Conservation (phyloP, 1,140 invertebrate genomes). For the Limonius californicus region DNA sequence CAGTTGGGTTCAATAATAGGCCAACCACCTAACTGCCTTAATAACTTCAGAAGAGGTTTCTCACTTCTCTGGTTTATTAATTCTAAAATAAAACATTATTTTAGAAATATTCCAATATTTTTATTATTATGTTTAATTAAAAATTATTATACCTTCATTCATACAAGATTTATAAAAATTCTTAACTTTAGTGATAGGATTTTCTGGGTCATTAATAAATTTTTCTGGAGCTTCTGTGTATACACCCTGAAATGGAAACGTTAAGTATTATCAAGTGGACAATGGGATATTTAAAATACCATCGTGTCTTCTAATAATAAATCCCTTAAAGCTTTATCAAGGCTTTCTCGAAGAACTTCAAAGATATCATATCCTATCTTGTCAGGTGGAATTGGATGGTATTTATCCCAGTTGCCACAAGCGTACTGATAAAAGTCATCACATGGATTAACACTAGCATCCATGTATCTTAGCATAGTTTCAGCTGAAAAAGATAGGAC, state of each 20-base stretch:
- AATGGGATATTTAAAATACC: too few relatives aligned
- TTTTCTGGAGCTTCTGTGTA: too few relatives aligned
- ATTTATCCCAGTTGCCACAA: constrained; percentile 81
- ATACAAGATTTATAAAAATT: constrained; percentile 81
- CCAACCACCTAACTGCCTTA: constrained; percentile 79
- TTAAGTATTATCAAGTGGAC: too few relatives aligned
- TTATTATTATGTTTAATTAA: too few relatives aligned
- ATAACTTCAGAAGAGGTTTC: constrained; percentile 65
- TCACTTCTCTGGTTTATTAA: constrained; percentile 65
- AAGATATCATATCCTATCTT: constrained; percentile 78
- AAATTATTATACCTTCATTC: constrained; percentile 58
- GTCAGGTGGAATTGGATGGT: constrained; percentile 81
- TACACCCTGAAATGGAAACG: too few relatives aligned
- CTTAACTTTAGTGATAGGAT: constrained; percentile 71
- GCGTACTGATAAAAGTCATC: constrained; percentile 88
- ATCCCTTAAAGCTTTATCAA: constrained; percentile 65
- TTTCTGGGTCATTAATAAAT: neutral
- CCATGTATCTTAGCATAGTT: constrained; percentile 73
- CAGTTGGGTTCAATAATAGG: constrained; percentile 69
- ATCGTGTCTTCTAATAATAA: constrained; percentile 56
- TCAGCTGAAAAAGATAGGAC: neutral
- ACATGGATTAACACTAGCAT: constrained; percentile 74
- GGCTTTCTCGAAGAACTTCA: constrained; percentile 73
- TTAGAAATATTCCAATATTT: too few relatives aligned
- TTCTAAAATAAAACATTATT: constrained; percentile 44